These are phyloP conservation scores for Phalera bucephala DNA, from an alignment of 2,888 invertebrate species.

Conservation along the genomic window DNA sequence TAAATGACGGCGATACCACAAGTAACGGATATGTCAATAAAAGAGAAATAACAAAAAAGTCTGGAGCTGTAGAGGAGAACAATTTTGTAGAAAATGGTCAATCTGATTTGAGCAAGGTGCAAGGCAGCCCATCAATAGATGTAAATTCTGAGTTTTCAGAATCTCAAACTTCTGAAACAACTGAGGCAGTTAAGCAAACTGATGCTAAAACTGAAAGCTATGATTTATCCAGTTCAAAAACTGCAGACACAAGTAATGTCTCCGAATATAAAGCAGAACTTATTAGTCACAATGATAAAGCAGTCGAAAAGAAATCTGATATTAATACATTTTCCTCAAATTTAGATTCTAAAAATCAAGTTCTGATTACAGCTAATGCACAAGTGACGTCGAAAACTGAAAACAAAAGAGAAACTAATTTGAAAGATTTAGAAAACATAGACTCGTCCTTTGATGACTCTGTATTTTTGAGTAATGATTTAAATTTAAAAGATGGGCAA, in stretches of 20 bases:
- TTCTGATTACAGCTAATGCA: slow-evolving; percentile 27
- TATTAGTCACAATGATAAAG: slow-evolving; percentile 23
- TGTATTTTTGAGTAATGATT: slow-evolving; percentile 33
- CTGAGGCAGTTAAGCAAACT: slow-evolving; percentile 41
- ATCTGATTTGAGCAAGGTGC: slow-evolving; percentile 59
- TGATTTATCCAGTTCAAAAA: slow-evolving; percentile 41
- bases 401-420: slow-evolving; percentile 62
- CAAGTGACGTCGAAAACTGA: slow-evolving; percentile 47
- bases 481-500: slow-evolving; percentile 28
- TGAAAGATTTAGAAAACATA: slow-evolving; percentile 32
- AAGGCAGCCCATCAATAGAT: slow-evolving; percentile 42
- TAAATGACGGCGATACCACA: slow-evolving; percentile 41
- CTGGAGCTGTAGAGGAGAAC: slow-evolving; percentile 64
- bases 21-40: slow-evolving; percentile 51
- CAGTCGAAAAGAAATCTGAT: slow-evolving; percentile 32
- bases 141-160: slow-evolving; percentile 41
- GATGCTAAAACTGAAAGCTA: slow-evolving; percentile 38
- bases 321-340: slow-evolving; percentile 23
- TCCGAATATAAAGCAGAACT: slow-evolving; percentile 42
- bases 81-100: slow-evolving; percentile 54
- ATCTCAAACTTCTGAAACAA: slow-evolving; percentile 33
- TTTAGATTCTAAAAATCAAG: slow-evolving; percentile 33
- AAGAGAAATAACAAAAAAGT: slow-evolving; percentile 75
- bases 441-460: slow-evolving; percentile 34
- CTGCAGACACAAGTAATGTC: slow-evolving; percentile 32